Evolutionary conservation across 2,113 vertebrate species (phyloP), one percentile per base, ranked within the genome.

Genomic region (Sceloporus undulatus): DNA sequence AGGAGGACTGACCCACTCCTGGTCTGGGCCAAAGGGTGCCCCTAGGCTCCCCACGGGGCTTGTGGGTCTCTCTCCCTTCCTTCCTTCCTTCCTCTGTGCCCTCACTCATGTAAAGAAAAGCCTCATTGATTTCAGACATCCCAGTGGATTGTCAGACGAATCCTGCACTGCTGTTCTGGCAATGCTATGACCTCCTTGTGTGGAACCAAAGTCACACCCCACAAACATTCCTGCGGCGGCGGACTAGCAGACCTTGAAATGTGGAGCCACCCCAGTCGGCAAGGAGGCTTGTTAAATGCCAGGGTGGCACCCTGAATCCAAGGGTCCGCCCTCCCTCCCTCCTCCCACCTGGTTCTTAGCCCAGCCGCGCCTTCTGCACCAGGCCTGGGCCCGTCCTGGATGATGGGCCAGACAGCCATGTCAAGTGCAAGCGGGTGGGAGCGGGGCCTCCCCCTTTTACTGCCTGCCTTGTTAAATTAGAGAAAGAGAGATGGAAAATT

Each of bases 241-340:
- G 42, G 42, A 48, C 42, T 76, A 7, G 18, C 48, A 34, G 29
- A 38, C 56, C 78, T 79, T 29, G 7, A n/a, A 19, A 54, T 34
- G 34, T 34, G 34, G 34, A 34, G 34, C 34, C 38, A 11, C 21
- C 75, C 1, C 11, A 25, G 25, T 25, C 8, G 10, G 25, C 23
- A 6, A 16, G 11, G 23, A 16, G 34, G 42, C 21, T 52, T 29
- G 6, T 56, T 18, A 52, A 18, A 9, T 59, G 73, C 34, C n/a
- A 7, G 25, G 42, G 16, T 78, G 23, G 52, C 27, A 10, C 75
- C 9, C 75, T 42, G 38, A 25, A 23, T 40, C 29, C 77, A 79
- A 56, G 54, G 14, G 16, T 2, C 62, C n/a, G 8, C 1, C 23
- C 4, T 1, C 34, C 4, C 13, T 0, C 10, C 2, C 40, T 3